Evolutionary conservation across 1,140 invertebrate genomes (phyloP), one percentile per base, ranked within the genome.

Genomic region (Pseudomyrmex flavicornis): DNA sequence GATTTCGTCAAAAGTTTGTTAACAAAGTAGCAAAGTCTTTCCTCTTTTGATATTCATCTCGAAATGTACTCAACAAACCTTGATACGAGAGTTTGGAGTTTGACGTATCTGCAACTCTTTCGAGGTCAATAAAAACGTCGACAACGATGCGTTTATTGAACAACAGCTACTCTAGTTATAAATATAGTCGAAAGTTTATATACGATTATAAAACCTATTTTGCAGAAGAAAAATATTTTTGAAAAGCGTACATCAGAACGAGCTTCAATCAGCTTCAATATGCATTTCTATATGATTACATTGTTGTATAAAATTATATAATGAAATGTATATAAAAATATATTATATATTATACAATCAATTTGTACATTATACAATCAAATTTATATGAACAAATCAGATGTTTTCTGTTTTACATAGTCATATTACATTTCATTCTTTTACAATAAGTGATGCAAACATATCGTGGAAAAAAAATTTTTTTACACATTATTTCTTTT

Each of bases 141-240:
- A 15, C 35, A 65, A 12, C 48, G 44, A 15, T 69, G 66, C 5
- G 54, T n/a, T 44, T 72, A 80, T 80, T 72, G 54, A 80, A 72
- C 54, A n/a, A 12, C 54, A 70, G 54, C 44, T 80, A 44, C 54
- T n/a, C 48, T 5, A 80, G 66, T 80, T 80, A 80, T 80, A 72
- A 80, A 80, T 80, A 80, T 70, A 44, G 66, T 80, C 44, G 17
- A 80, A 79, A 79, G 76, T 79, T 79, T 79, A 79, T 70, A 35
- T 7, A 7, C 20, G 35, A 79, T 79, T 70, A 70, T 79, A 79
- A 79, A 46, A 79, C 44, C 54, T 46, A 70, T 70, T 79, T 79
- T 20, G 59, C 65, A 66, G 44, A 48, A 70, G 15, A 79, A n/a
- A 70, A 63, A 75, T 70, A 69, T 70, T 56, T 76, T 46, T 58